phyloP scores from a whole-genome alignment of 2,797 vertebrate genomes.

The Alcedo atthis region DNA sequence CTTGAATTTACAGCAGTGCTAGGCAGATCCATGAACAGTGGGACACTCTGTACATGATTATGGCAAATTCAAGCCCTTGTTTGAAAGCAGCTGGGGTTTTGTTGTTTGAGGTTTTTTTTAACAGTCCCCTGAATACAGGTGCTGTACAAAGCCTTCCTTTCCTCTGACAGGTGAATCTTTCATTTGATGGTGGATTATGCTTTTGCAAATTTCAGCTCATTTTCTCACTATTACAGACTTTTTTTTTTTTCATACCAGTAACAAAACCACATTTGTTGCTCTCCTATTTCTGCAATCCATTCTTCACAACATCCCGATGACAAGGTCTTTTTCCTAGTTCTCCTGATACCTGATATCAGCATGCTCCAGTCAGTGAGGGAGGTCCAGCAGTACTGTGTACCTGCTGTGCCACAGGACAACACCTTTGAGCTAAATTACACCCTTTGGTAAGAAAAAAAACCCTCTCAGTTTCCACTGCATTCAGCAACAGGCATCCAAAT shows the following conservation, averaged over 20 bases:
- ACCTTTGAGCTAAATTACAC: not conserved
- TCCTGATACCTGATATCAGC: not conserved
- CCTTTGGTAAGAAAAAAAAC: not conserved
- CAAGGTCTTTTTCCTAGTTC: not conserved
- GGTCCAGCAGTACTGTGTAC: not conserved
- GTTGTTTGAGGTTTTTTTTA: not conserved
- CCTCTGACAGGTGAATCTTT: constrained; percentile 13
- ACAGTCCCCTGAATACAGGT: not conserved
- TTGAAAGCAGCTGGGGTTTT: not conserved
- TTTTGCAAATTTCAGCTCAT: not conserved
- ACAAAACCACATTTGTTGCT: not conserved
- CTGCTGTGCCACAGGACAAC: not conserved
- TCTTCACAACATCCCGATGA: not conserved
- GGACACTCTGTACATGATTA: not conserved
- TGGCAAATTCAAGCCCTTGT: constrained; percentile 10
- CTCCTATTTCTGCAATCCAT: not conserved
- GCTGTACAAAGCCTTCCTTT: constrained; percentile 17
- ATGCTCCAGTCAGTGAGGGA: not conserved
- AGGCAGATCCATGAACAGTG: constrained; percentile 7
- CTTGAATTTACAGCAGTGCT: constrained; percentile 45
- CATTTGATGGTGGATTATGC: not conserved
- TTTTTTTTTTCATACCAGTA: constrained; percentile 8
- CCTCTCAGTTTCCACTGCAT: not conserved
- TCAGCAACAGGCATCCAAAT: not conserved
- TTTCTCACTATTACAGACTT: not conserved